Evolutionary conservation across 2,888 invertebrate species (phyloP).

Genomic region (Mylabris sibirica): DNA sequence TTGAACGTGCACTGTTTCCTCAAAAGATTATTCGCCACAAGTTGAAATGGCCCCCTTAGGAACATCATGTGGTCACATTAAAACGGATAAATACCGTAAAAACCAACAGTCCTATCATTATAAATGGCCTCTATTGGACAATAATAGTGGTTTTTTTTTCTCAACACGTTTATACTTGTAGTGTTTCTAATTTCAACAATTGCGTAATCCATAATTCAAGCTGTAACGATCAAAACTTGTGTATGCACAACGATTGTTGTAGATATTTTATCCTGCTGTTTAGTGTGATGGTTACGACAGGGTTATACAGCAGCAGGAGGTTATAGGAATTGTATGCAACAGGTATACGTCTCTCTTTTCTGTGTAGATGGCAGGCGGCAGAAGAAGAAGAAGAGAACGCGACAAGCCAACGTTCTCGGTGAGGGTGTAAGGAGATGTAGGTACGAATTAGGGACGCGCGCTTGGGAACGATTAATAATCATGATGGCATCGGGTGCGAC

Average conservation of each 20-base stretch:
- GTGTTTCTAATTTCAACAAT: not conserved
- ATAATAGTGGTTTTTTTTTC: not conserved
- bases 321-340: not conserved
- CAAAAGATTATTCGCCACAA: not conserved
- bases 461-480: conserved; percentile 9
- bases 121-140: no score
- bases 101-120: not conserved
- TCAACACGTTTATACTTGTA: not conserved
- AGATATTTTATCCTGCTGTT: conserved; percentile 3
- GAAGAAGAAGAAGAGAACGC: not conserved
- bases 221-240: not conserved
- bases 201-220: not conserved
- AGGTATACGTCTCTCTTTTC: conserved; percentile 1
- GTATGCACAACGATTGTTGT: not conserved
- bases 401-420: not conserved
- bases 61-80: not conserved
- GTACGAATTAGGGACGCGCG: conserved; percentile 3
- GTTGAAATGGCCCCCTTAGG: not conserved
- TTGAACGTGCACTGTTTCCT: conserved; percentile 20
- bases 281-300: not conserved
- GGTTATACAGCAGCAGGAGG: not conserved
- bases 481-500: conserved; percentile 7
- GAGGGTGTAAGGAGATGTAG: not conserved
- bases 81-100: not conserved
- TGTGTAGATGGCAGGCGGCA: no score